Base-by-base conservation (phyloP, 2,888 invertebrate species). In the Calephelis perditalis region DNA sequence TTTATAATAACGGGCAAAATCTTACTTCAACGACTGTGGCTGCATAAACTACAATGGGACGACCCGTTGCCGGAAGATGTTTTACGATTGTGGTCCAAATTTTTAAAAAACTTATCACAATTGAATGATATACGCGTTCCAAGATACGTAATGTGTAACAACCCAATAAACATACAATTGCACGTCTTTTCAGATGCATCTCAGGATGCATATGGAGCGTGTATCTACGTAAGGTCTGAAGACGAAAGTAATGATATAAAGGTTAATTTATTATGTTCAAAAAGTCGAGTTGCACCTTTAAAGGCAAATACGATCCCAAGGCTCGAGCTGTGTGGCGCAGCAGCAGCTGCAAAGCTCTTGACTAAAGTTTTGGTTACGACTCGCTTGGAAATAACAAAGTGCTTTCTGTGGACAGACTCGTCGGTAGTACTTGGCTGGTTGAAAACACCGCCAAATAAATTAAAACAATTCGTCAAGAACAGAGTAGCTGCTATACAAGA, bases 391-490 rank as follows among this genome's bases (percentile, higher is more conserved):
- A 54, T 55, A 26, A 54, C 63, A 47, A 12, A 15, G 0, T 46
- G 36, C 11, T 6, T 12, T 36, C 12, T 36, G 12, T 58, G 58
- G 58, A 40, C 35, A 7, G 47, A 58, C 45, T 61, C 64, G 10
- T 59, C 62, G 11, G 59, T 62, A 11, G 61, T 62, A 12, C 40
- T 61, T 12, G 62, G 60, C 5, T 62, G 62, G 56, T 11, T 64
- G 4, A 60, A 62, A 12, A 59, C 55, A 7, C 46, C 52, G 26
- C 43, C 59, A 5, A 59, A 43, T 10, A 47, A 56, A n/a, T 43
- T 64, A 26, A 62, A 64, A 36, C 15, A 54, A 6, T 64, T 62
- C 49, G 64, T 62, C 10, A 57, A 59, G 4, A 64, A 64, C 45
- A 43, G 64, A 7, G 59, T 64, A 3, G 45, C 54, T 9, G 62